A percentile compares a stretch with the other conserved stretches of the same genome.
phyloP scores from a whole-genome alignment of 2,113 vertebrate species.

The Melanotaenia duboulayi region DNA sequence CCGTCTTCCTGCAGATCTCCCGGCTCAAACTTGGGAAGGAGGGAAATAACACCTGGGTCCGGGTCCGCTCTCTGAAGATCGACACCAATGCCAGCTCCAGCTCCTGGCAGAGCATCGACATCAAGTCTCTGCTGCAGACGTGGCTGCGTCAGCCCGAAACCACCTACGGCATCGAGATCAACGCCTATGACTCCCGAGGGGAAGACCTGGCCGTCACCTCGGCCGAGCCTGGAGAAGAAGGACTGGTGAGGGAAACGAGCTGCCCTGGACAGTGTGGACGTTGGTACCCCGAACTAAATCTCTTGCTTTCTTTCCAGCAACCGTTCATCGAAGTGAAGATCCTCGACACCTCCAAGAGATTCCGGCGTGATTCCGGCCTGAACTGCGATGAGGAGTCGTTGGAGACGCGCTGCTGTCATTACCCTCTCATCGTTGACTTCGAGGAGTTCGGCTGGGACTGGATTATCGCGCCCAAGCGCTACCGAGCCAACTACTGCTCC shows the following conservation, averaged over 20 bases:
- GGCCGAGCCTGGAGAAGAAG: conserved; percentile 91
- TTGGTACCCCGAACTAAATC: too few species aligned
- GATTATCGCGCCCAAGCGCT: conserved; percentile 98
- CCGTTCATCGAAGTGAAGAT: conserved; percentile 98
- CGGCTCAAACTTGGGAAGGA: conserved; percentile 90
- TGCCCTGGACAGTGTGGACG: too few species aligned
- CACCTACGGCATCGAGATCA: conserved; percentile 97
- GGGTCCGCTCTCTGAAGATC: conserved; percentile 95
- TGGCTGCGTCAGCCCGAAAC: conserved; percentile 97
- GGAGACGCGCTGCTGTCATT: conserved; percentile 94
- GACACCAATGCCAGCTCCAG: conserved; percentile 89
- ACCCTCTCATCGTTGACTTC: conserved; percentile 96
- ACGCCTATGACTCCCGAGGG: conserved; percentile 91
- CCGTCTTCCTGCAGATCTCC: conserved; percentile 95
- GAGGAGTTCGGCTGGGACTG: conserved; percentile 99
- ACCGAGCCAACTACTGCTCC: conserved; percentile 97
- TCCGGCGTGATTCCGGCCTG: conserved; percentile 91
- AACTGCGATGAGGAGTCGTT: conserved; percentile 94
- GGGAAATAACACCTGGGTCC: conserved; percentile 87
- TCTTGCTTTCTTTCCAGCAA: conserved; percentile 82
- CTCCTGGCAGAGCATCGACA: conserved; percentile 97
- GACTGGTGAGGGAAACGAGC: conserved; percentile 86
- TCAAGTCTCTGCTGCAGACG: conserved; percentile 94
- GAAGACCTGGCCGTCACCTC: conserved; percentile 93
- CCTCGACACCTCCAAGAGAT: conserved; percentile 90